phyloP scores from a whole-genome alignment of 2,888 invertebrate species.

The Tromatobia lineatoria region DNA sequence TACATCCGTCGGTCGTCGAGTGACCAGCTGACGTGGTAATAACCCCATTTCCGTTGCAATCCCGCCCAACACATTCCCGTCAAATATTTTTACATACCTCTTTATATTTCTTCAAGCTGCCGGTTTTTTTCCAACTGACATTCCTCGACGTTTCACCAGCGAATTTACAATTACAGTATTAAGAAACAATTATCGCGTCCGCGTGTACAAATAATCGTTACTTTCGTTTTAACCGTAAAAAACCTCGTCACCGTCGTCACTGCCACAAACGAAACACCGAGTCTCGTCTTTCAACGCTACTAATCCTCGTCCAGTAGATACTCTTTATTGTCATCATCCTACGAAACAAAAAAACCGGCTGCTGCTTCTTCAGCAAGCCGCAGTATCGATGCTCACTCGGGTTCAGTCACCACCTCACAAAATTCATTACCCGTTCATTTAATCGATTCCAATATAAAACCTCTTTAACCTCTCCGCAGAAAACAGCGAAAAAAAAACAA shows the following conservation, averaged over 20 bases:
- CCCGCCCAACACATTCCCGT: neutral
- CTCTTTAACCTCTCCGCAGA: neutral
- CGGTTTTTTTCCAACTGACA: constrained; percentile 43
- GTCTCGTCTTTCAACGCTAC: constrained; percentile 23
- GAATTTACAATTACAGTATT: neutral
- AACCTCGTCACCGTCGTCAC: constrained; percentile 44
- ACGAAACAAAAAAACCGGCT: neutral
- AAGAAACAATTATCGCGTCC: constrained; percentile 16
- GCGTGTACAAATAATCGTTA: neutral
- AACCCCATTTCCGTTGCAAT: neutral
- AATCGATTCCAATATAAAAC: constrained; percentile 5
- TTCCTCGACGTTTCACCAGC: constrained; percentile 24
- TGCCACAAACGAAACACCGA: constrained; percentile 50
- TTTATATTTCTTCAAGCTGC: constrained; percentile 19
- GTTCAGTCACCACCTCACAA: constrained; percentile 12
- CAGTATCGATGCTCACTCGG: neutral
- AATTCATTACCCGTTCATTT: constrained; percentile 1
- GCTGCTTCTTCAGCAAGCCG: neutral
- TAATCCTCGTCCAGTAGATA: constrained; percentile 42
- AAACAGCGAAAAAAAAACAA: neutral
- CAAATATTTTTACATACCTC: constrained; percentile 49
- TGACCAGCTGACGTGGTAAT: neutral
- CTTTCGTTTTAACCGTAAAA: neutral
- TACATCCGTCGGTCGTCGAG: constrained; percentile 24
- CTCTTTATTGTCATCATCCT: constrained; percentile 33